Evolutionary conservation across 2,797 vertebrate species (phyloP), one percentile per base, ranked within the genome.

Genomic region (Melanotaenia maccullochi): DNA sequence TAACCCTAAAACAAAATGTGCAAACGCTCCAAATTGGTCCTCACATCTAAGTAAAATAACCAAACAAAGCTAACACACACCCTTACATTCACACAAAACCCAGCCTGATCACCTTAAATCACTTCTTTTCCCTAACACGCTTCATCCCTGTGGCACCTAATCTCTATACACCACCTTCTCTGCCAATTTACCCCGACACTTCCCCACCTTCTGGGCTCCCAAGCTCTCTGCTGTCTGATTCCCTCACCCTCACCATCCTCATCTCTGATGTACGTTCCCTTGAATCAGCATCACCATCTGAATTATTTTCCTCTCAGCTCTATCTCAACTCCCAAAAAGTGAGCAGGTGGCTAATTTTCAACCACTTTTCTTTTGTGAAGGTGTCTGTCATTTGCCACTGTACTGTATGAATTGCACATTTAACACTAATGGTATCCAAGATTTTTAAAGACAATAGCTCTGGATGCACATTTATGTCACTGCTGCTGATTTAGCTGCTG

Each of bases 161-260:
- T 86, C 75, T 85, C n/a, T 24, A 30, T 81, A 71, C 65, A 40
- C 78, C 56, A 65, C 70, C 30, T 32, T 65, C 55, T 44, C 32
- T 60, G 78, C 32, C 78, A 76, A 73, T 88, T 79, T 78, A 69
- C 71, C 60, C 76, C 68, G 80, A 82, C 84, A 87, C 71, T 22
- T 12, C 64, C 64, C 64, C 65, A 75, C 82, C 88, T 80, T 58
- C 58, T 83, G 60, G 82, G 77, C 82, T 77, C 33, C 44, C 2
- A 20, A 60, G 36, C 55, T 81, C 60, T 52, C 58, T 35, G 51
- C 40, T 61, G 47, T 82, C 62, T 84, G 57, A 25, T 73, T 68
- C 58, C 49, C 22, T 74, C 44, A 9, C 49, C 68, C 30, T 60
- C 60, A 55, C 51, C 40, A 28, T 61, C 69, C 58, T 76, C 68